Base-by-base conservation (phyloP, 2,113 vertebrate species). In the Setophaga kirtlandii region DNA sequence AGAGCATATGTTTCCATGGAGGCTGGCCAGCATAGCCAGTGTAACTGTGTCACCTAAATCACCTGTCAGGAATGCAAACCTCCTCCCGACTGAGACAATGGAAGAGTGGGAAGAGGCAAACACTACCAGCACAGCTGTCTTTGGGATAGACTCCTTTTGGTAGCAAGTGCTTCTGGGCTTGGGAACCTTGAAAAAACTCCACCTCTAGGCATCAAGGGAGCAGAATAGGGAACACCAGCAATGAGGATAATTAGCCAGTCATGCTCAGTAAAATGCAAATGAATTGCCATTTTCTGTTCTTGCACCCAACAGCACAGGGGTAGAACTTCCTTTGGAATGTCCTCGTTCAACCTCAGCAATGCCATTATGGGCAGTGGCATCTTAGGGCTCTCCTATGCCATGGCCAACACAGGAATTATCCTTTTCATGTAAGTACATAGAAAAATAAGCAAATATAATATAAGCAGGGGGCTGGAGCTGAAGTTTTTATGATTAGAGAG, bases 321-420 rank as follows among this genome's bases (percentile, higher is more conserved):
- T 63, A 99, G 99, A 82, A 97, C 97, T 16, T 99, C 99, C 17
- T 99, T 99, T 46, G 99, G 99, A 78, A 99, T 99, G 98, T 99
- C 99, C 1, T 98, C 99, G 0, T 99, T 99, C 96, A 99, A 99
- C 94, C 97, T 99, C 97, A 99, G 99, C 93, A 99, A 99, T 1
- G 99, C 99, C 94, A 99, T 99, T 92, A 99, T 99, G 99, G 99
- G 99, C 94, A 99, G 99, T 2, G 99, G 99, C 10, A 99, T 99
- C 94, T 97, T 99, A 88, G 99, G 99, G 44, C 97, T 99, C 68
- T 99, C 99, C 47, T 99, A 98, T 27, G 99, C 99, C 74, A 99
- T 99, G 99, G 99, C 99, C 69, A 99, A 99, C 97, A 99, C 99
- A 0, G 99, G 99, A 92, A 99, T 99, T 60, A 60, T 99, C 27